Evolutionary conservation across 2,888 invertebrate species (phyloP).

Genomic region (Charanyca ferruginea): DNA sequence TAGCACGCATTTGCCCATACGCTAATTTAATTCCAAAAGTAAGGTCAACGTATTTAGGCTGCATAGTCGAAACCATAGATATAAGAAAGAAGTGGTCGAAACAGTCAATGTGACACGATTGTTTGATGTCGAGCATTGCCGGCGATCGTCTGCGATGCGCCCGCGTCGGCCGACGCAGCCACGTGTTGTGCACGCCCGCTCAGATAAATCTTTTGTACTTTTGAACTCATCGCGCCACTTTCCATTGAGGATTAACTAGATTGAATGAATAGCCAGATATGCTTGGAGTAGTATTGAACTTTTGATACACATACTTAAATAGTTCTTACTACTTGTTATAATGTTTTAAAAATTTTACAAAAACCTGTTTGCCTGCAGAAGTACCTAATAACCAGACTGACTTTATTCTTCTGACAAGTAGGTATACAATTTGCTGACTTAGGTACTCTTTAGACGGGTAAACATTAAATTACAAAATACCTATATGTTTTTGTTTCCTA

Average conservation of each 20-base stretch:
- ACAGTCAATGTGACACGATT: slow-evolving; percentile 14
- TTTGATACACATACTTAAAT: too few relatives aligned
- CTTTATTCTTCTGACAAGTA: too few relatives aligned
- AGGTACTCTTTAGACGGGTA: too few relatives aligned
- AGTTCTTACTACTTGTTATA: not conserved
- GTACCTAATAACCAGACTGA: slow-evolving; percentile 4
- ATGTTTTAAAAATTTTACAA: slow-evolving; percentile 6
- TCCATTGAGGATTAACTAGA: slow-evolving; percentile 40
- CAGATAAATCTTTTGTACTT: slow-evolving; percentile 54
- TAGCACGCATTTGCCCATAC: slow-evolving; percentile 5
- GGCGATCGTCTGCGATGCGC: slow-evolving; percentile 19
- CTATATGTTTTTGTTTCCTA: too few relatives aligned
- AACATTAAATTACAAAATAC: too few relatives aligned
- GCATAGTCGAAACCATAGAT: slow-evolving; percentile 3
- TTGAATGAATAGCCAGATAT: slow-evolving; percentile 39
- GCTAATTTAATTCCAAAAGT: slow-evolving; percentile 24
- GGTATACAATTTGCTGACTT: too few relatives aligned
- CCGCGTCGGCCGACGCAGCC: slow-evolving; percentile 18
- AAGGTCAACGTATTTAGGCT: slow-evolving; percentile 31
- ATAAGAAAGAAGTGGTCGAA: too few relatives aligned
- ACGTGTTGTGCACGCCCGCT: slow-evolving; percentile 54
- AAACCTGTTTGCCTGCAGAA: slow-evolving; percentile 33
- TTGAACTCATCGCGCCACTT: slow-evolving; percentile 58
- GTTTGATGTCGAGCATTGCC: slow-evolving; percentile 23
- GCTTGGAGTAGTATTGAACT: slow-evolving; percentile 8